Percentiles rank a stretch among this genome's conserved stretches.
Evolutionary conservation across 2,888 invertebrate genomes (phyloP).

Genomic region (Melieria crassipennis): DNA sequence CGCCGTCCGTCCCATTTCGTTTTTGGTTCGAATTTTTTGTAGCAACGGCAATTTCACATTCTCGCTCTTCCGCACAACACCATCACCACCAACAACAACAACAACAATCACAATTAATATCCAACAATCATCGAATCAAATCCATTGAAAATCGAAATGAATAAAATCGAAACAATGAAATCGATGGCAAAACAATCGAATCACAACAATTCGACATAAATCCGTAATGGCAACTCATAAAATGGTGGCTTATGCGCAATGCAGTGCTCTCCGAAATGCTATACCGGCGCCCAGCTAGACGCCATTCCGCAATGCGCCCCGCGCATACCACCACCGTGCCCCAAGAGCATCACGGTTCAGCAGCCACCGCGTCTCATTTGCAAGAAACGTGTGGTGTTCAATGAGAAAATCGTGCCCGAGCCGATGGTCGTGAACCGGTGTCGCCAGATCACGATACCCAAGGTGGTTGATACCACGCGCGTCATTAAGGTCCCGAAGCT

Average conservation of each 20-base stretch:
- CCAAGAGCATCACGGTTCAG: constrained; percentile 61
- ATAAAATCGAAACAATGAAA: not conserved
- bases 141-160: not conserved
- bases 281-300: constrained; percentile 57
- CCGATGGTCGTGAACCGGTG: constrained; percentile 61
- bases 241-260: not conserved
- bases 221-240: not conserved
- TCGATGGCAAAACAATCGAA: not conserved
- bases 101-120: constrained; percentile 2
- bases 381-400: constrained; percentile 61
- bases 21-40: constrained; percentile 17
- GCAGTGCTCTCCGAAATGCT: constrained; percentile 59
- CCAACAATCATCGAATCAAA: not conserved
- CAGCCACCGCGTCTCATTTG: constrained; percentile 60
- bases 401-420: constrained; percentile 58
- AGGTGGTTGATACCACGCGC: constrained; percentile 59
- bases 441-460: constrained; percentile 59
- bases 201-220: not conserved
- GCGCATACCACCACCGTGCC: constrained; percentile 56
- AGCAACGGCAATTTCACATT: constrained; percentile 30
- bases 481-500: constrained; percentile 59
- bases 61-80: constrained; percentile 17
- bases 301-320: constrained; percentile 60
- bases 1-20: not conserved
- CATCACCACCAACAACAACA: constrained; percentile 2